Evolutionary conservation across 2,113 vertebrate species (phyloP), one percentile per base, ranked within the genome.

Genomic region (Ammodytes dubius): DNA sequence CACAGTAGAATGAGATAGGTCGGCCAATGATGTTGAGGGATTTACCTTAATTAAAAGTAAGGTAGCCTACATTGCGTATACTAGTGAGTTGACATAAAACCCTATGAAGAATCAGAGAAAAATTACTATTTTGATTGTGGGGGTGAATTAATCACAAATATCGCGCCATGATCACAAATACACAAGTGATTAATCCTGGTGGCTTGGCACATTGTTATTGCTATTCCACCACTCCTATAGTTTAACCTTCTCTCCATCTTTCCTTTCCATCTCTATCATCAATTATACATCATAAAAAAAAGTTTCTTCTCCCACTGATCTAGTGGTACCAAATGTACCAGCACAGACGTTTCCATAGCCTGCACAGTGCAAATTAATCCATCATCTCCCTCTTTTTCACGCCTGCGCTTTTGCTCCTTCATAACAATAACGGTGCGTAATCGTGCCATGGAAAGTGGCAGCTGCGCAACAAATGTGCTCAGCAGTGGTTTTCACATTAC

Each of bases 391-490:
- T 57, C 7, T 70, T 11, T 77, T 9, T 5, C 50, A 35, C 70
- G 70, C 42, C 10, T 60, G 70, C 54, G 13, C 15, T 4, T 50
- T 4, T 10, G 17, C 19, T 35, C 37, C 49, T 19, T 58, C 43
- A 66, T 39, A 57, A 74, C 74, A 60, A 40, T 11, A 47, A 19
- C 39, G 1, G 35, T 58, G 72, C 54, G 57, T 70, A 73, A 72
- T 46, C 6, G 49, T 70, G 85, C 47, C 9, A 49, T 54, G 1
- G 27, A 66, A 59, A 35, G 40, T 4, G 54, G 35, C 39, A 84
- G 47, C 69, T 57, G 84, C 13, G 53, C 70, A 56, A 56, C 64
- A 82, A 60, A 64, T 49, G 67, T 15, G 39, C 50, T 50, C 35
- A 47, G 54, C 39, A 45, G 40, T 3, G 15, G 8, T 15, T 57